Evolutionary conservation across 1,140 invertebrate species (phyloP).

Genomic region (Notospermus geniculatus): DNA sequence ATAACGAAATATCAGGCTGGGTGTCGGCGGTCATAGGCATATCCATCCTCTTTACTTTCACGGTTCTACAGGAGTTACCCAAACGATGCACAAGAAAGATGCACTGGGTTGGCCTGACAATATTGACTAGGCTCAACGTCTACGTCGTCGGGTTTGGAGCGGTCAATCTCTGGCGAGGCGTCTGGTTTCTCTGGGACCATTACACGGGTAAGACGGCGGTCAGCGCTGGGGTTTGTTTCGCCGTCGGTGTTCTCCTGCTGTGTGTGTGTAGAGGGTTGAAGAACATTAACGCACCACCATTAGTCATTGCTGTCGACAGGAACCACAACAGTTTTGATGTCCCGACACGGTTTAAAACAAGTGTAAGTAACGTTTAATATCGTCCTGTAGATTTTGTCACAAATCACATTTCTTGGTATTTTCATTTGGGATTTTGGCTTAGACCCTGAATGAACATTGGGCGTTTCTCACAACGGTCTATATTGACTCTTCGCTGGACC

Average conservation of each 20-base stretch:
- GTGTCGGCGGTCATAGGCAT: background rate
- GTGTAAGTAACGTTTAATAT: background rate
- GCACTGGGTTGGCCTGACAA: background rate
- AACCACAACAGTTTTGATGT: background rate
- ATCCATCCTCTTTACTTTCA: background rate
- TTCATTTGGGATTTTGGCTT: too few relatives aligned
- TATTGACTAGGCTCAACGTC: background rate
- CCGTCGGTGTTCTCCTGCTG: background rate
- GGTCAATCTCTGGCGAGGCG: conserved; percentile 1
- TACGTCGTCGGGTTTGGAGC: background rate
- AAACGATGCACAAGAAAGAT: background rate
- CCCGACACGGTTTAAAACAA: background rate
- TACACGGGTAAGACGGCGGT: conserved; percentile 5
- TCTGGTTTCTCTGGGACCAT: conserved; percentile 4
- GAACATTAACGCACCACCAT: conserved; percentile 1
- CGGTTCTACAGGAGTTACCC: background rate
- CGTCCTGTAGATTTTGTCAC: too few relatives aligned
- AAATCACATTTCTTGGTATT: too few relatives aligned
- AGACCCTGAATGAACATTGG: too few relatives aligned
- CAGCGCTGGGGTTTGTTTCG: background rate
- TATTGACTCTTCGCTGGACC: too few relatives aligned
- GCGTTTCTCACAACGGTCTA: too few relatives aligned
- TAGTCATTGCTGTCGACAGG: conserved; percentile 1
- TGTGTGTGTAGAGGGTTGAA: background rate
- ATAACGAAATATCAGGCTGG: background rate